Percentiles rank a stretch among this genome's conserved stretches.
These are phyloP conservation scores for Paraescarpia echinospica DNA, from an alignment of 1,140 invertebrate genomes.

Conservation along the genomic window DNA sequence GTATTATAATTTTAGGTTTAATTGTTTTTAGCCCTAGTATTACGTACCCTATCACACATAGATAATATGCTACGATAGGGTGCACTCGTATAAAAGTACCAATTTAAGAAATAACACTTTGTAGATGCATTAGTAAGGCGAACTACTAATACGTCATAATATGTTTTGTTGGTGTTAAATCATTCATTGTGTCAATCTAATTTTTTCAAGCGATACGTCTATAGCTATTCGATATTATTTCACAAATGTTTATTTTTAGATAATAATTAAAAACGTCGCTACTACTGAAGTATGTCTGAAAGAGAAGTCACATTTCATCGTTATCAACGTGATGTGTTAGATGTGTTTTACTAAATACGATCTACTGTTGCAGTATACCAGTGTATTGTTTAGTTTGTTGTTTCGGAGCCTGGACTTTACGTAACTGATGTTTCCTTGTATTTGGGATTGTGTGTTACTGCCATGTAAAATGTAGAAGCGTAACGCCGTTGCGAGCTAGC, in stretches of 20 bases:
- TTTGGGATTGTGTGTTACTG: neutral
- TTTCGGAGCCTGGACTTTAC: neutral
- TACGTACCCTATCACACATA: neutral
- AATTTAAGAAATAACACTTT: neutral
- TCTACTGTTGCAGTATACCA: neutral
- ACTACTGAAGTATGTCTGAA: neutral
- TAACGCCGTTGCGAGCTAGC: neutral
- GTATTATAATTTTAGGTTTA: neutral
- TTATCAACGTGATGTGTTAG: neutral
- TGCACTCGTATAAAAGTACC: neutral
- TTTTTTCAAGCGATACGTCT: neutral
- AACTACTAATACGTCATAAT: neutral
- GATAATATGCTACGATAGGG: neutral
- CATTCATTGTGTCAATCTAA: neutral
- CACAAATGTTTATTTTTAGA: neutral
- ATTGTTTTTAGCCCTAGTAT: neutral
- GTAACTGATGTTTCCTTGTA: neutral
- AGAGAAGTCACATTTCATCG: neutral
- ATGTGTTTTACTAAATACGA: neutral
- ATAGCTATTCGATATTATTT: neutral
- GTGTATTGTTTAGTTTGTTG: neutral
- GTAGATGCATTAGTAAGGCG: neutral
- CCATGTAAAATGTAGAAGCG: neutral
- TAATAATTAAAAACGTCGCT: neutral
- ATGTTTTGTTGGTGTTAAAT: neutral